These are phyloP conservation scores for Panzeria rudis DNA, from an alignment of 2,888 invertebrate genomes.

Conservation along the genomic window DNA sequence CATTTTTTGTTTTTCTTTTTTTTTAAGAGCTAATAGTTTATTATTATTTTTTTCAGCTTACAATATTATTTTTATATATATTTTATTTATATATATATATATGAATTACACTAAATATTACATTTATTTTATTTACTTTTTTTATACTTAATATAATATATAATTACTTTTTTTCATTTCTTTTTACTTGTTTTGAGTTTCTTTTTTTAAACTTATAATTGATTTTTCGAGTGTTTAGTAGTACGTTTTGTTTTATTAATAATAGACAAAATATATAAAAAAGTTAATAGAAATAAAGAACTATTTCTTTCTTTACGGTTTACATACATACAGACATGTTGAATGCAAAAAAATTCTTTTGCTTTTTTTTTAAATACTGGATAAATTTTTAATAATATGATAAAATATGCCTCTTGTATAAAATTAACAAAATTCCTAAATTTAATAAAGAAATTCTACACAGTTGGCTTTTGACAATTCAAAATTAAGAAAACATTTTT, in stretches of 20 bases:
- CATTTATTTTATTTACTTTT: conserved; percentile 76
- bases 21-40: conserved; percentile 69
- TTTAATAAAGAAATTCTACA: too few species aligned
- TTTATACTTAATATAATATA: conserved; percentile 76
- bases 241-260: conserved; percentile 59
- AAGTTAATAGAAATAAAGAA: conserved; percentile 44
- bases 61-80: conserved; percentile 60
- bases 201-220: conserved; percentile 74
- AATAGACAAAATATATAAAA: conserved; percentile 37
- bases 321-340: conserved; percentile 55
- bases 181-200: conserved; percentile 58
- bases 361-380: too few species aligned
- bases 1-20: conserved; percentile 37
- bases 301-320: conserved; percentile 58
- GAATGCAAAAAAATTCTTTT: not conserved
- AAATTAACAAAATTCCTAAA: too few species aligned
- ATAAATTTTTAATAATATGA: too few species aligned
- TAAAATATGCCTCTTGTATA: too few species aligned
- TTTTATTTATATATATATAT: conserved; percentile 74
- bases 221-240: conserved; percentile 73
- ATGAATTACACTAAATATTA: conserved; percentile 82
- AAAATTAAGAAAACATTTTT: too few species aligned
- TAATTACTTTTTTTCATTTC: conserved; percentile 76
- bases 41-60: conserved; percentile 61
- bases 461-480: too few species aligned